Percentiles rank a stretch among this genome's conserved stretches.
Conservation (phyloP, 2,797 vertebrate genomes). For the Eremophila alpestris region DNA sequence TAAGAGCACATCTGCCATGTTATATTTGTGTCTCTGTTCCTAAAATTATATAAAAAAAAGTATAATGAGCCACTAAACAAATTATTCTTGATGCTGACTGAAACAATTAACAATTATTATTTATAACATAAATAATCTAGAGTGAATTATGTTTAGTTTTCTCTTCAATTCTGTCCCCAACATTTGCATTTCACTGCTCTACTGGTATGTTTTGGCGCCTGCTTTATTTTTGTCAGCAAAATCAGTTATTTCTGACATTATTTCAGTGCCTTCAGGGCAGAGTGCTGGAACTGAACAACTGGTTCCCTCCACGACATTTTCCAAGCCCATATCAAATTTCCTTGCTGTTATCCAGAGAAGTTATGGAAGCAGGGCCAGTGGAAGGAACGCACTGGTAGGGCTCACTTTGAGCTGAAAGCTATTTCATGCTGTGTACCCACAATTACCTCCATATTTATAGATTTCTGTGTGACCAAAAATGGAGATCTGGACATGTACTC, state of each 20-base stretch:
- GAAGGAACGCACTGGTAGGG: background rate
- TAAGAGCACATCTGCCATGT: background rate
- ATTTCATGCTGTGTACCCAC: background rate
- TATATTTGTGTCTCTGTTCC: background rate
- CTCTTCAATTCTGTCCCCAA: background rate
- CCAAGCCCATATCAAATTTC: background rate
- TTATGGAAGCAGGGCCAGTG: background rate
- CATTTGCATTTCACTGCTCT: background rate
- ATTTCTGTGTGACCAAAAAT: background rate
- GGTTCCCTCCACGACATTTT: background rate
- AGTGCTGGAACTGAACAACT: background rate
- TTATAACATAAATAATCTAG: background rate
- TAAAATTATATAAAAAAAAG: background rate
- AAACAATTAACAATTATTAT: background rate
- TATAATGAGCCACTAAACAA: background rate
- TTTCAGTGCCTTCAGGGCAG: constrained; percentile 5
- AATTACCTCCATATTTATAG: background rate
- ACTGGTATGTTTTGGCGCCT: background rate
- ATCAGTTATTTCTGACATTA: constrained; percentile 9
- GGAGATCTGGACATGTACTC: background rate
- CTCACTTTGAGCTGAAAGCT: background rate
- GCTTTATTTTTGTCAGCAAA: constrained; percentile 21
- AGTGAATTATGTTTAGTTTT: background rate
- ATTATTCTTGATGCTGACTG: background rate
- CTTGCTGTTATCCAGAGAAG: background rate